phyloP scores from a whole-genome alignment of 1,140 invertebrate species.

The Saxidomus purpurata region DNA sequence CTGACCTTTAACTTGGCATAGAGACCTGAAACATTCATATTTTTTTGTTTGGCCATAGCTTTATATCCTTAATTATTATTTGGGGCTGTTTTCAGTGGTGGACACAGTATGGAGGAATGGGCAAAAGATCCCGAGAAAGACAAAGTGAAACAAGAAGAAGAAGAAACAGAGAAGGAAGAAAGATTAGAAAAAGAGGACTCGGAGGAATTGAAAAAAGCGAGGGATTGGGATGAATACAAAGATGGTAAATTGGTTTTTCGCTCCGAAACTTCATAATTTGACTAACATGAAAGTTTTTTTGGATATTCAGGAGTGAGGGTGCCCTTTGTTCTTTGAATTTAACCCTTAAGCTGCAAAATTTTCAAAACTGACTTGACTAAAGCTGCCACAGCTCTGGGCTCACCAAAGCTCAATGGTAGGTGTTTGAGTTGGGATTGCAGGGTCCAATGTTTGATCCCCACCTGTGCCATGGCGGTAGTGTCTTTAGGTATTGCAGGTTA shows the following conservation, averaged over 20 bases:
- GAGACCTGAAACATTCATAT: too few species aligned
- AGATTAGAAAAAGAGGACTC: slow-evolving; percentile 92
- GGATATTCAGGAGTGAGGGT: neutral
- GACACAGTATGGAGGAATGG: slow-evolving; percentile 77
- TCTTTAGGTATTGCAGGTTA: too few species aligned
- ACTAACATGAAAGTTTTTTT: neutral
- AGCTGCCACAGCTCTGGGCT: too few species aligned
- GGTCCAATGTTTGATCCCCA: too few species aligned
- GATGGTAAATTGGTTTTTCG: slow-evolving; percentile 91
- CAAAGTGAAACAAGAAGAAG: slow-evolving; percentile 87
- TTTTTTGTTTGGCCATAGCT: too few species aligned
- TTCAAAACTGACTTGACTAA: neutral
- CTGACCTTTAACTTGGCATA: too few species aligned
- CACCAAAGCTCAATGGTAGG: too few species aligned
- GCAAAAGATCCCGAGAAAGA: slow-evolving; percentile 80
- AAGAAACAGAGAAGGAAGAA: slow-evolving; percentile 89
- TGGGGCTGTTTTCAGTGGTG: slow-evolving; percentile 26
- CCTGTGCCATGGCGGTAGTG: too few species aligned
- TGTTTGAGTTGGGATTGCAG: too few species aligned
- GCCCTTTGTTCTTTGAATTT: neutral
- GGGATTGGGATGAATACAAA: slow-evolving; percentile 96
- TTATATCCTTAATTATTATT: too few species aligned
- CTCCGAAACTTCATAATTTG: neutral
- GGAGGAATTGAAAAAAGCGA: slow-evolving; percentile 89
- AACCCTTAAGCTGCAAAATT: neutral